phyloP scores from a whole-genome alignment of 2,113 vertebrate genomes.

The Siniperca knerii region DNA sequence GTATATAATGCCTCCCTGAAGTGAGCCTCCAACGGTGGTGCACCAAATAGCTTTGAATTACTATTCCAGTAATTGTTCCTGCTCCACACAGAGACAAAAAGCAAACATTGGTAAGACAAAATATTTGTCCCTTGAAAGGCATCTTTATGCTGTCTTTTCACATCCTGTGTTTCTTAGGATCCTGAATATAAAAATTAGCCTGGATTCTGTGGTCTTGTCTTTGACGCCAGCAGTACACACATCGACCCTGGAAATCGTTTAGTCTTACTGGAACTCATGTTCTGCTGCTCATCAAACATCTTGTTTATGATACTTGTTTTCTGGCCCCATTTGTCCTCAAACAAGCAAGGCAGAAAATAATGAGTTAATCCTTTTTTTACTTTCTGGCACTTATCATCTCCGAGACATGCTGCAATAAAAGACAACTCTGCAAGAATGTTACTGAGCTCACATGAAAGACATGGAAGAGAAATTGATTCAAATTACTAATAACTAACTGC shows the following conservation, averaged over 20 bases:
- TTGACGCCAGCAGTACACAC: neutral
- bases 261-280: neutral
- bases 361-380: slow-evolving; percentile 40
- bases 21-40: slow-evolving; percentile 40
- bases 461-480: neutral
- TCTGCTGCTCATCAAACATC: slow-evolving; percentile 40
- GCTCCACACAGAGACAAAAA: slow-evolving; percentile 32
- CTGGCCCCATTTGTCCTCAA: slow-evolving; percentile 37
- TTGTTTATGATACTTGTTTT: slow-evolving; percentile 49
- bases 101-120: slow-evolving; percentile 47
- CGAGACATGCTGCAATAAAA: slow-evolving; percentile 30
- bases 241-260: neutral
- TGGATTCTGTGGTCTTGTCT: slow-evolving; percentile 3
- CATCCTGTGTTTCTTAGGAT: slow-evolving; percentile 17
- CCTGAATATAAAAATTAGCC: neutral
- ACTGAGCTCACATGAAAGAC: neutral
- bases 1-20: slow-evolving; percentile 27
- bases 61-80: slow-evolving; percentile 43
- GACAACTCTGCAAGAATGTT: neutral
- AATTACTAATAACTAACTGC: neutral
- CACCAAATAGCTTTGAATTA: slow-evolving; percentile 51
- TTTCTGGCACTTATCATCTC: slow-evolving; percentile 23
- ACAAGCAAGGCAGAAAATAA: slow-evolving; percentile 57
- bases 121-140: slow-evolving; percentile 19
- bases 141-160: neutral